Conservation (phyloP, 2,797 vertebrate genomes). For the Threskiornis aethiopicus region DNA sequence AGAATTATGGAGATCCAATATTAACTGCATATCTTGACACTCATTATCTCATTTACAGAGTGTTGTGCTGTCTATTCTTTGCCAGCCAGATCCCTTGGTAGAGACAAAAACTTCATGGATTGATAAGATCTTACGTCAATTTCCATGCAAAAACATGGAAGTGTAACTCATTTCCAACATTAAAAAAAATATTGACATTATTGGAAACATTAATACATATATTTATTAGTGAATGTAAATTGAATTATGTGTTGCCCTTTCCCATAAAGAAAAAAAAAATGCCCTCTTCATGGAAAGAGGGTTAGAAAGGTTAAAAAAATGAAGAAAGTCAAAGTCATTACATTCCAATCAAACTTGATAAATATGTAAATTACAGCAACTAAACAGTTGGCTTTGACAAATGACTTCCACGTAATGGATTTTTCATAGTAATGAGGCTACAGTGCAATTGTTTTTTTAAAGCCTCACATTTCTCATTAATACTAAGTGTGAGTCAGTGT, state of each 20-base stretch:
- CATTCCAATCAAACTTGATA: slow-evolving; percentile 85
- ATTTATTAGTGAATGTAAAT: slow-evolving; percentile 59
- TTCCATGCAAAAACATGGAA: background rate
- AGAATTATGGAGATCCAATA: background rate
- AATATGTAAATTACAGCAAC: slow-evolving; percentile 88
- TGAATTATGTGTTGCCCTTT: slow-evolving; percentile 60
- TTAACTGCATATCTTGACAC: background rate
- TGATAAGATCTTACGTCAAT: background rate
- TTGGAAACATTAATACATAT: background rate
- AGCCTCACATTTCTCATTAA: slow-evolving; percentile 62
- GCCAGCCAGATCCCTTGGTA: background rate
- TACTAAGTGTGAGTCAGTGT: slow-evolving; percentile 23
- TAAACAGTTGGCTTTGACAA: slow-evolving; percentile 86
- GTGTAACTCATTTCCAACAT: background rate
- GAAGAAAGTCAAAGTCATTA: slow-evolving; percentile 76
- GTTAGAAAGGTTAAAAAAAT: slow-evolving; percentile 67
- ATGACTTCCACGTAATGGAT: slow-evolving; percentile 84
- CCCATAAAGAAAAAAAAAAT: slow-evolving; percentile 14
- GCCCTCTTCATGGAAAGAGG: slow-evolving; percentile 41
- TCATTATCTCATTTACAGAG: background rate
- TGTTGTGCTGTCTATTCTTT: background rate
- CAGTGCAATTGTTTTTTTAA: slow-evolving; percentile 78
- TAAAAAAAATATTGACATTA: background rate
- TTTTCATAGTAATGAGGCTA: slow-evolving; percentile 84
- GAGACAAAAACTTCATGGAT: background rate